Evolutionary conservation across 2,113 vertebrate species (phyloP).

Genomic region (Aegotheles bennettii): DNA sequence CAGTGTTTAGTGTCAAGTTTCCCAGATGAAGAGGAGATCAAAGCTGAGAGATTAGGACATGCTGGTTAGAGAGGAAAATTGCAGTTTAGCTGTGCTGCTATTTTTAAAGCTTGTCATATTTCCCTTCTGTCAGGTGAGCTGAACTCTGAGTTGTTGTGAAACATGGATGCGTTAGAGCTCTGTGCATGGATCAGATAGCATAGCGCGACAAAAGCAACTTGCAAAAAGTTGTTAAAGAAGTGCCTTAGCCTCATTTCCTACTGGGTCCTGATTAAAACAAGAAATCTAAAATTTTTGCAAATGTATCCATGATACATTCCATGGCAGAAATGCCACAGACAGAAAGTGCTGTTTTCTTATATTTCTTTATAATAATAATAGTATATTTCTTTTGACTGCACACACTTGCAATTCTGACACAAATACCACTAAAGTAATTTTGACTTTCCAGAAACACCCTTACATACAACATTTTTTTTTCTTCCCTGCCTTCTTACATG

Average conservation of each 20-base stretch:
- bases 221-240: neutral
- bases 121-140: conserved; percentile 29
- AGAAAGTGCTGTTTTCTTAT: neutral
- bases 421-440: fast-evolving
- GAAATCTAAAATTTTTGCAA: neutral
- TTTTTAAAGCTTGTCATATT: conserved; percentile 51
- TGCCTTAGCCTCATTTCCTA: neutral
- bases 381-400: neutral
- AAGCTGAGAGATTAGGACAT: conserved; percentile 48
- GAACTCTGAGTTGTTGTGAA: conserved; percentile 22
- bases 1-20: conserved; percentile 41
- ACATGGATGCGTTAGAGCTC: neutral
- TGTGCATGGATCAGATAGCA: neutral
- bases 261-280: neutral
- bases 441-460: neutral
- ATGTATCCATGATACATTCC: neutral
- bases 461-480: neutral
- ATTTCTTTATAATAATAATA: neutral
- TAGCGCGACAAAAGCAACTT: neutral
- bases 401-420: neutral
- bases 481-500: neutral
- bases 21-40: conserved; percentile 38
- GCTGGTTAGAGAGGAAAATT: conserved; percentile 50
- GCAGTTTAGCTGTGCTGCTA: conserved; percentile 39
- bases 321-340: neutral